Percentiles rank a stretch among this genome's conserved stretches.
Evolutionary conservation across 2,113 vertebrate genomes (phyloP).

Genomic region (Nothobranchius kuhntae): DNA sequence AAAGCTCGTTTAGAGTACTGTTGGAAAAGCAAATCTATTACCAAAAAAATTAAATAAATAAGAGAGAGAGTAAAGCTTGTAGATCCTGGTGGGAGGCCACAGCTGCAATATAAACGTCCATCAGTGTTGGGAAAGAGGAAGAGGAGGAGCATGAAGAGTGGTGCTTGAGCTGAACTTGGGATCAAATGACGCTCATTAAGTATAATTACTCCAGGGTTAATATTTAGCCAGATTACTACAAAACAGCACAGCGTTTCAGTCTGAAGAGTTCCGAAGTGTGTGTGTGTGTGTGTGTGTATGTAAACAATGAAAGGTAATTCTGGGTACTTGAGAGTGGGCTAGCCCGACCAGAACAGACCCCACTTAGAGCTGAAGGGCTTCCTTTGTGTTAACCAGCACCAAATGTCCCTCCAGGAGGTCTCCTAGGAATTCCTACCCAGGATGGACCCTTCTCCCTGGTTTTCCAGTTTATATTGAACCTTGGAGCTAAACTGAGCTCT

Average conservation of each 20-base stretch:
- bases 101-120: background rate
- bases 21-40: background rate
- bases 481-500: slow-evolving; percentile 36
- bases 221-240: slow-evolving; percentile 68
- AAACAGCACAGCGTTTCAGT: slow-evolving; percentile 12
- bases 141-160: background rate
- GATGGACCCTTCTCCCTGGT: slow-evolving; percentile 36
- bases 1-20: background rate
- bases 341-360: slow-evolving; percentile 60
- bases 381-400: slow-evolving; percentile 72
- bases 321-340: slow-evolving; percentile 27
- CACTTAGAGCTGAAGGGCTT: slow-evolving; percentile 69
- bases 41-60: background rate
- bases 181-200: slow-evolving; percentile 64
- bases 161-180: slow-evolving; percentile 44
- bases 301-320: slow-evolving; percentile 28
- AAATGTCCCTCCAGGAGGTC: slow-evolving; percentile 64
- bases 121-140: slow-evolving; percentile 11
- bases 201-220: slow-evolving; percentile 70
- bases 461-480: slow-evolving; percentile 46
- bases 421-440: slow-evolving; percentile 60
- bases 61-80: background rate
- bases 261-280: slow-evolving; percentile 4
- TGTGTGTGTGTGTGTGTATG: slow-evolving; percentile 19
- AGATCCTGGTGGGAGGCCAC: slow-evolving; percentile 24